A percentile compares a stretch with the other conserved stretches of the same genome.
These are phyloP conservation scores for Aphis craccivora DNA, from an alignment of 1,140 invertebrate genomes.

Conservation along the genomic window DNA sequence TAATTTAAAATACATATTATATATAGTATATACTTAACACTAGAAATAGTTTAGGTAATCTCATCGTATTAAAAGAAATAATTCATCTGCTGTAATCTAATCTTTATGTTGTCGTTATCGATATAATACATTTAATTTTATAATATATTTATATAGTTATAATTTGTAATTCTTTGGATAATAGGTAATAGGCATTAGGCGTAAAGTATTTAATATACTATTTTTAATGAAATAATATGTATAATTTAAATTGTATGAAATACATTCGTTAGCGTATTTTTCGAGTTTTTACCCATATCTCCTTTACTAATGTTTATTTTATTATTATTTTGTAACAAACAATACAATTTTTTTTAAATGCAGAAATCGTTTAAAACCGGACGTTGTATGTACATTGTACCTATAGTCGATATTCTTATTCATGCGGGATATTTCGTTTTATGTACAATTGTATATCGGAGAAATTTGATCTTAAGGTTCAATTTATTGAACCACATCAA, in stretches of 20 bases:
- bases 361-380: background rate
- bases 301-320: background rate
- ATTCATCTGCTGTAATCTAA: too few species aligned
- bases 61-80: too few species aligned
- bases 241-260: too few species aligned
- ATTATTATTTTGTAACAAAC: background rate
- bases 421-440: background rate
- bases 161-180: too few species aligned
- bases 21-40: too few species aligned
- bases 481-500: background rate
- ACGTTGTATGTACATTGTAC: background rate
- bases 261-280: background rate
- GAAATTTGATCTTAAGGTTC: slow-evolving; percentile 19
- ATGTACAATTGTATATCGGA: background rate
- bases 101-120: too few species aligned
- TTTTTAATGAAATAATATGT: too few species aligned
- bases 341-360: background rate
- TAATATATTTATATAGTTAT: too few species aligned
- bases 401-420: background rate
- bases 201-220: background rate
- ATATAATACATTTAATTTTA: too few species aligned
- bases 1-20: too few species aligned
- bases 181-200: too few species aligned
- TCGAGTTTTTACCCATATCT: background rate
- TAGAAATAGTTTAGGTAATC: too few species aligned